A percentile compares a stretch with the other conserved stretches of the same genome.
phyloP scores from a whole-genome alignment of 2,888 invertebrate genomes.

The Athrips mouffetella region DNA sequence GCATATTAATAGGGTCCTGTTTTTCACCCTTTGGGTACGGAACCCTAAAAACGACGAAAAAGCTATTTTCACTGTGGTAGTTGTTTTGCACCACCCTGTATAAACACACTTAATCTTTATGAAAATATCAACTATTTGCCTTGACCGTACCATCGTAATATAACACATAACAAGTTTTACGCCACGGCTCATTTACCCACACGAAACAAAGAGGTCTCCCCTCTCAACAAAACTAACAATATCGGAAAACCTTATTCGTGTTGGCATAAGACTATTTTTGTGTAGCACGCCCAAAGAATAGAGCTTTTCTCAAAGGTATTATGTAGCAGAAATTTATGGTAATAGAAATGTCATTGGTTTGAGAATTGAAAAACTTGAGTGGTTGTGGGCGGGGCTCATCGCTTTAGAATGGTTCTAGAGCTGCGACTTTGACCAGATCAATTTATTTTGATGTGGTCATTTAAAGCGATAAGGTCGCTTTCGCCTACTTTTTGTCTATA shows the following conservation, averaged over 20 bases:
- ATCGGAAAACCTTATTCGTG: background rate
- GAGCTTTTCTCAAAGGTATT: background rate
- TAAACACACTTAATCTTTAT: too few relatives aligned
- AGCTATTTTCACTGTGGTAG: too few relatives aligned
- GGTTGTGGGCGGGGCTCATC: too few relatives aligned
- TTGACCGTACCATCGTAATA: slow-evolving; percentile 12
- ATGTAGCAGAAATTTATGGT: background rate
- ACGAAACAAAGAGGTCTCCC: slow-evolving; percentile 8
- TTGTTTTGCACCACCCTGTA: too few relatives aligned
- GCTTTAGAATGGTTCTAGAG: too few relatives aligned
- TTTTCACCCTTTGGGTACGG: too few relatives aligned
- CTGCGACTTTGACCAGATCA: too few relatives aligned
- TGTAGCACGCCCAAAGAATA: background rate
- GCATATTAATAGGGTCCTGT: too few relatives aligned
- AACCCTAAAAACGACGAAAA: too few relatives aligned
- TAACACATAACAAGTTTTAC: slow-evolving; percentile 9
- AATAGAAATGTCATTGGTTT: background rate
- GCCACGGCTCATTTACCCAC: slow-evolving; percentile 16
- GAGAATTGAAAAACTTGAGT: background rate
- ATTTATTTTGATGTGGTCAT: too few relatives aligned
- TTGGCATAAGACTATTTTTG: background rate
- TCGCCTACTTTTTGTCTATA: too few relatives aligned
- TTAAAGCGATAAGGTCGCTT: too few relatives aligned
- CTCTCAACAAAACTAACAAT: background rate
- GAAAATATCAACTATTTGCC: slow-evolving; percentile 7